These are phyloP conservation scores for Tiliacea citrago DNA, from an alignment of 2,888 invertebrate species.

Conservation along the genomic window DNA sequence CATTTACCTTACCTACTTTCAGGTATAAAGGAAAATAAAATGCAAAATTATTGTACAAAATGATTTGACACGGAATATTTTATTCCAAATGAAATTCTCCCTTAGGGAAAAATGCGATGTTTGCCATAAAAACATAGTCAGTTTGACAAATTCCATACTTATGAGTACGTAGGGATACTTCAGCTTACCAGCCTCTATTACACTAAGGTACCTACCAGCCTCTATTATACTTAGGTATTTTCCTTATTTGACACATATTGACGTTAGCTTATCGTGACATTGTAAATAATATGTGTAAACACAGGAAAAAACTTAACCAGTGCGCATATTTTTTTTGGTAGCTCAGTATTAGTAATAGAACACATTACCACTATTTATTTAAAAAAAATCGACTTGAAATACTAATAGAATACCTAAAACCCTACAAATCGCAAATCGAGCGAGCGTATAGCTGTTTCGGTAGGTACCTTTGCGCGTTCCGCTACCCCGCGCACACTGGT, in stretches of 20 bases:
- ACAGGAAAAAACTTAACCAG: no score
- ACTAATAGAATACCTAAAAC: no score
- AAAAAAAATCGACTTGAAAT: no score
- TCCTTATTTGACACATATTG: constrained; percentile 46
- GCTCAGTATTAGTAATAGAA: no score
- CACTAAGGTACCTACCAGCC: neutral
- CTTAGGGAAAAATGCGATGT: neutral
- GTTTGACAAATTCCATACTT: constrained; percentile 34
- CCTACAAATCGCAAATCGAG: no score
- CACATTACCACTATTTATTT: no score
- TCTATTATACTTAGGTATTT: constrained; percentile 26
- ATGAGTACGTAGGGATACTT: constrained; percentile 12
- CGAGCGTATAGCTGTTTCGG: no score
- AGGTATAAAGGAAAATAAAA: constrained; percentile 2
- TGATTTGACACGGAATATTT: neutral
- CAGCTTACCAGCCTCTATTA: neutral
- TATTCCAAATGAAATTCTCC: neutral
- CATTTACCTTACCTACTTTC: neutral
- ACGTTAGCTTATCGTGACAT: neutral
- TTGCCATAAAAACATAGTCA: constrained; percentile 3
- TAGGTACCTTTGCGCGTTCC: no score
- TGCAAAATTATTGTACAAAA: neutral
- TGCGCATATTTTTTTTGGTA: no score
- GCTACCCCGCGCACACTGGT: no score
- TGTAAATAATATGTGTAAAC: no score